These are phyloP conservation scores for Octopus bimaculoides DNA, from an alignment of 1,140 invertebrate genomes.

Conservation along the genomic window DNA sequence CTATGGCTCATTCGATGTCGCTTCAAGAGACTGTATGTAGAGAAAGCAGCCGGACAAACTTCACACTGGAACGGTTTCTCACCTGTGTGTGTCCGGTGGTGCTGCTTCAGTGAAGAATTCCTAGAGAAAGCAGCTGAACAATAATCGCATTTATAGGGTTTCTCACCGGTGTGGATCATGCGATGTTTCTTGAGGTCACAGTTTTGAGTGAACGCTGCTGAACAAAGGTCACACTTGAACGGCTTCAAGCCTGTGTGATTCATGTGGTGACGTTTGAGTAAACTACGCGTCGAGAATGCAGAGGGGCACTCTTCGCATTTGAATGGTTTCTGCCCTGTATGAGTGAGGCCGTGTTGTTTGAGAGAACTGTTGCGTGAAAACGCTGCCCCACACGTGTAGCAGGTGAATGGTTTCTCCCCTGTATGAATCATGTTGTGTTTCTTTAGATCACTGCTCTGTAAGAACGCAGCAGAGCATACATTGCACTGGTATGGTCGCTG, in stretches of 20 bases:
- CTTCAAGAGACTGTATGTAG: background rate
- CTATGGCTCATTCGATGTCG: slow-evolving; percentile 30
- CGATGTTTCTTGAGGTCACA: slow-evolving; percentile 1
- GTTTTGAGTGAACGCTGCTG: slow-evolving; percentile 14
- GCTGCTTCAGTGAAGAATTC: background rate
- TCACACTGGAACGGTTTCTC: slow-evolving; percentile 14
- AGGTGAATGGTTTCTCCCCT: slow-evolving; percentile 43
- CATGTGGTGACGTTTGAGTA: slow-evolving; percentile 40
- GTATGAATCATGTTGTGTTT: slow-evolving; percentile 4
- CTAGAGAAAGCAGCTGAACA: slow-evolving; percentile 5
- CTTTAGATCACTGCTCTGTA: background rate
- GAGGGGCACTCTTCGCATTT: slow-evolving; percentile 22
- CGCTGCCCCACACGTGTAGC: slow-evolving; percentile 39
- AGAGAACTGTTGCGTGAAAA: slow-evolving; percentile 19
- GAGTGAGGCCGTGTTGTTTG: slow-evolving; percentile 16
- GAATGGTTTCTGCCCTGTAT: slow-evolving; percentile 20
- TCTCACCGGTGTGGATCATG: slow-evolving; percentile 12
- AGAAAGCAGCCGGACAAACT: slow-evolving; percentile 1
- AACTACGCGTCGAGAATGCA: slow-evolving; percentile 19
- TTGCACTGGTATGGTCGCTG: background rate
- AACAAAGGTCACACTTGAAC: slow-evolving; percentile 53
- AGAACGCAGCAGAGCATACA: background rate
- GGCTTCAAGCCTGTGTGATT: slow-evolving; percentile 48
- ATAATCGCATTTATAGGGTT: slow-evolving; percentile 9
- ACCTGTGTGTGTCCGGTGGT: slow-evolving; percentile 3